Conservation (phyloP, 1,140 invertebrate species). For the Rhynchophorus ferrugineus region DNA sequence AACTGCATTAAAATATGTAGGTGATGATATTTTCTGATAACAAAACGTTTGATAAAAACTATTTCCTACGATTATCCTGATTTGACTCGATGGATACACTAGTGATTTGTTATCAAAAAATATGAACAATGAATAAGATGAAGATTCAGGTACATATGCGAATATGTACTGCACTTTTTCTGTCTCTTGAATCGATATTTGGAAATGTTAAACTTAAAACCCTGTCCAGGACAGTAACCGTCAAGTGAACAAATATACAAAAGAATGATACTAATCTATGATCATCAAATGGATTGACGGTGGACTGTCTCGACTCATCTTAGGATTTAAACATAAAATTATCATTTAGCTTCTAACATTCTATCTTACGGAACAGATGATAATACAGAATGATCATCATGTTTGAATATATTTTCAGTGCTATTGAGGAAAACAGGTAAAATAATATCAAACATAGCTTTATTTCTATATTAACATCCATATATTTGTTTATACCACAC, state of each 20-base stretch:
- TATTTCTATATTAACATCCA: neutral
- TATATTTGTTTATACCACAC: slow-evolving; percentile 1
- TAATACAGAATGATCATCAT: neutral
- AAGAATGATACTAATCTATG: slow-evolving; percentile 15
- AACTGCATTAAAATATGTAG: neutral
- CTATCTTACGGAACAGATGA: too few species aligned
- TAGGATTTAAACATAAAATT: neutral
- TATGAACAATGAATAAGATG: slow-evolving; percentile 7
- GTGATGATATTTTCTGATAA: neutral
- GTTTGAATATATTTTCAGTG: neutral
- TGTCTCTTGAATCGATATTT: slow-evolving; percentile 11
- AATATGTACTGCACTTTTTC: slow-evolving; percentile 28
- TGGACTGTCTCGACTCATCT: neutral
- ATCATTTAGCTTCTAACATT: neutral
- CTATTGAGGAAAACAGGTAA: neutral
- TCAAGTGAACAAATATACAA: slow-evolving; percentile 16
- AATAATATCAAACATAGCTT: slow-evolving; percentile 2
- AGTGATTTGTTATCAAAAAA: slow-evolving; percentile 9
- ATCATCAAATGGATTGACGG: slow-evolving; percentile 3
- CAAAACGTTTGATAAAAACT: too few species aligned
- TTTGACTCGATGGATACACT: too few species aligned
- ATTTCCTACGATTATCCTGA: too few species aligned
- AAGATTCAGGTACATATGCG: slow-evolving; percentile 30
- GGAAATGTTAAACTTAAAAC: slow-evolving; percentile 3
- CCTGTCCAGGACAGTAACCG: slow-evolving; percentile 8